Percentiles rank a stretch among this genome's conserved stretches.
phyloP scores from a whole-genome alignment of 2,113 vertebrate genomes.

The Gobius niger region DNA sequence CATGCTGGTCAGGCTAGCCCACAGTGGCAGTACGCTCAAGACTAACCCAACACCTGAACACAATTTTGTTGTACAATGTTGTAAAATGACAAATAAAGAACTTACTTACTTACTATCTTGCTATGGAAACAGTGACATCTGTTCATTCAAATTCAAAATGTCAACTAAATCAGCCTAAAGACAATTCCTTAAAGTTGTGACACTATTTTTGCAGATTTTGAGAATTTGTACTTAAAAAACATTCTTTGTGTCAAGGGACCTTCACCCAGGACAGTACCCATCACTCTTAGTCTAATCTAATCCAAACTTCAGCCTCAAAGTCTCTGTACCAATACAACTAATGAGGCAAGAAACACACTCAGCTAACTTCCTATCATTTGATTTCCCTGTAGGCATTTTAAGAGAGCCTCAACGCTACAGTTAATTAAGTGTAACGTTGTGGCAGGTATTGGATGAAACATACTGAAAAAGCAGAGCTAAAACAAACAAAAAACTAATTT shows the following conservation, averaged over 20 bases:
- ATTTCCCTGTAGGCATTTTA: conserved; percentile 49
- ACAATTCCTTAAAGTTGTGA: not conserved
- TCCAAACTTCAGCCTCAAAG: conserved; percentile 28
- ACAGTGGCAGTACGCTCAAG: too few relatives aligned
- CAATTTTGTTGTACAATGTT: too few relatives aligned
- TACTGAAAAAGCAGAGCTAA: not conserved
- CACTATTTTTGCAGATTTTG: conserved; percentile 22
- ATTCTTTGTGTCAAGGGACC: conserved; percentile 27
- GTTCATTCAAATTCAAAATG: too few relatives aligned
- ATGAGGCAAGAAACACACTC: conserved; percentile 41
- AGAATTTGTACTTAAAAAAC: not conserved
- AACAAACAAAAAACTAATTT: not conserved
- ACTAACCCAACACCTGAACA: too few relatives aligned
- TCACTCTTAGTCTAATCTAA: conserved; percentile 20
- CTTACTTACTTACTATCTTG: too few relatives aligned
- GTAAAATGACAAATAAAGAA: too few relatives aligned
- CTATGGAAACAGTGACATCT: too few relatives aligned
- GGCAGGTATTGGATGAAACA: conserved; percentile 2
- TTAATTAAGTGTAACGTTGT: conserved; percentile 13
- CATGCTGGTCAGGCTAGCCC: too few relatives aligned
- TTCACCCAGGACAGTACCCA: conserved; percentile 26
- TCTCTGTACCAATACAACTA: conserved; percentile 14
- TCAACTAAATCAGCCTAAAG: too few relatives aligned
- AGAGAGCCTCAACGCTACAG: conserved; percentile 16
- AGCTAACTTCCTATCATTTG: conserved; percentile 51